Percentiles rank a stretch among this genome's conserved stretches.
These are phyloP conservation scores for Brachystomella parvula DNA, from an alignment of 1,140 invertebrate species.

Conservation along the genomic window DNA sequence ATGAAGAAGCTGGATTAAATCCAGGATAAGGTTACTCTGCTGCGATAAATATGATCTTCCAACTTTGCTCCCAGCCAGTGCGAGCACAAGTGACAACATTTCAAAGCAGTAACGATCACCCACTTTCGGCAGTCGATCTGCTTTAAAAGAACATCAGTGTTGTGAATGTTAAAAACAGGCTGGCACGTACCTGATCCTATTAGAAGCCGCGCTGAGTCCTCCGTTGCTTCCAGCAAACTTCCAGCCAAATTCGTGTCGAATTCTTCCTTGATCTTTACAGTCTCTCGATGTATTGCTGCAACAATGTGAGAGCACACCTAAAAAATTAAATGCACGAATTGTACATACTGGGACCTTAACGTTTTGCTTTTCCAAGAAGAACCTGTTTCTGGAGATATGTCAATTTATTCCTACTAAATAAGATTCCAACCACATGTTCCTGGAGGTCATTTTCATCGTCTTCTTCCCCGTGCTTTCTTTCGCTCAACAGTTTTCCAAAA, in stretches of 20 bases:
- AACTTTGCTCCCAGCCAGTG: constrained; percentile 84
- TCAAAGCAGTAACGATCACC: constrained; percentile 94
- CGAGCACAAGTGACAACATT: constrained; percentile 88
- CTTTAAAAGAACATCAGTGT: constrained; percentile 25
- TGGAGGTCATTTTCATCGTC: constrained; percentile 70
- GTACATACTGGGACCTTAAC: too few relatives aligned
- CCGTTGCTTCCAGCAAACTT: constrained; percentile 29
- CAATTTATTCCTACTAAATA: constrained; percentile 87
- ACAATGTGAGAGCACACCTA: constrained; percentile 87
- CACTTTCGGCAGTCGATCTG: constrained; percentile 44
- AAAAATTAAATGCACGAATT: constrained; percentile 21
- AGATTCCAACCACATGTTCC: constrained; percentile 93
- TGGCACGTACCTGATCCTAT: constrained; percentile 14
- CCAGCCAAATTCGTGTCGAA: constrained; percentile 59
- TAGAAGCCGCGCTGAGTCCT: constrained; percentile 29
- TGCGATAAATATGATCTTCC: constrained; percentile 83
- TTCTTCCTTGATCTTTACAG: constrained; percentile 71
- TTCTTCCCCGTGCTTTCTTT: constrained; percentile 45
- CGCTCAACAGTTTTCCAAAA: constrained; percentile 78
- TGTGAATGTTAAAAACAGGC: neutral
- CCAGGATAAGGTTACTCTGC: constrained; percentile 70
- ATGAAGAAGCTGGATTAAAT: constrained; percentile 79
- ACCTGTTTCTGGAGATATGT: constrained; percentile 93
- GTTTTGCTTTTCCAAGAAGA: too few relatives aligned
- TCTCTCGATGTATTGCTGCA: constrained; percentile 81